Base-by-base conservation (phyloP, 2,797 vertebrate genomes). In the Arrhamphus sclerolepis region DNA sequence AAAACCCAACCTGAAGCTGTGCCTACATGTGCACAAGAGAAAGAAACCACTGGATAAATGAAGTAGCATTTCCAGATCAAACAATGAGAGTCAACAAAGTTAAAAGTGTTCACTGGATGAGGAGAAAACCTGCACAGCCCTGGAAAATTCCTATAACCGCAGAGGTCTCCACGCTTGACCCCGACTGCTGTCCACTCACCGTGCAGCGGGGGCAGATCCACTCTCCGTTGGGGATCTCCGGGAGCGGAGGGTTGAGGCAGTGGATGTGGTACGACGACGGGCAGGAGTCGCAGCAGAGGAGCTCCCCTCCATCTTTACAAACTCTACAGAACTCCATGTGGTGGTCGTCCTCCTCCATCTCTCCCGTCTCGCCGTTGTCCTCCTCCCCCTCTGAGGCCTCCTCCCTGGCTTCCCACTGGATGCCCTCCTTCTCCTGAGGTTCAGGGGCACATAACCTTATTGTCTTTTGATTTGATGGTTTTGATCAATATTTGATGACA, bases 301-400 rank as follows among this genome's bases (percentile, higher is more conserved):
- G 92, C 84, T 99, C 97, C 26, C 97, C 97, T 0, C 97, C 97
- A 2, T 98, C 97, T 78, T 99, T 98, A 84, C 97, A 99, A 56
- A 98, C 96, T 7, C 97, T 80, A 71, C 97, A 99, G 88, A 98
- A 99, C 81, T 99, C 97, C 97, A 99, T 99, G 85, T 99, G 97
- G 78, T 96, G 96, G 85, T 98, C 97, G 49, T 98, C 97, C 84
- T 98, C 97, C 80, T 98, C 96, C 29, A 87, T 87, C 48, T 93
- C 93, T 0, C 77, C 89, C 0, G 85, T 86, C 19, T 92, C 95
- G 0, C 62, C 70, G 3, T 91, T 92, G 67, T 96, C 96, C 52
- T 89, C 89, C 47, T 98, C 96, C 0, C 82, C 94, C 10, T 98
- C 96, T 0, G 97, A 98, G 19, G 70, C 93, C 43, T 98, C 97